Evolutionary conservation across 2,888 invertebrate species (phyloP).

Genomic region (Tiliacea aurago): DNA sequence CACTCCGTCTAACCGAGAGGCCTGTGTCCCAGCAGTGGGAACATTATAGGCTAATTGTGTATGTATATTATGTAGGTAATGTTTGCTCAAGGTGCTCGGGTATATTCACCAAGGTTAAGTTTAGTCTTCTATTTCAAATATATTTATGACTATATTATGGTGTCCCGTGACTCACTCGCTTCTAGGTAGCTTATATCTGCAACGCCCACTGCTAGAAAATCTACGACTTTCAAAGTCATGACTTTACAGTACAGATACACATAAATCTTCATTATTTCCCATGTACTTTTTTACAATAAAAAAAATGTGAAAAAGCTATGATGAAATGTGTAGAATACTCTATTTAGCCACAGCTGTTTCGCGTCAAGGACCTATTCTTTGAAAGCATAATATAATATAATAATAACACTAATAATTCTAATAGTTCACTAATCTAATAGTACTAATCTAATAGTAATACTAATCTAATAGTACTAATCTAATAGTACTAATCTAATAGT

Average conservation of each 20-base stretch:
- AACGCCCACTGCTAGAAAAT: slow-evolving; percentile 29
- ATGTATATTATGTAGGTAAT: neutral
- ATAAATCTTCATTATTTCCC: neutral
- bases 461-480: no score
- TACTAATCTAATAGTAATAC: no score
- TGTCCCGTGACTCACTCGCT: slow-evolving; percentile 17
- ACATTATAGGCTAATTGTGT: no score
- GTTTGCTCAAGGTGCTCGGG: neutral
- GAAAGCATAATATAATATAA: neutral
- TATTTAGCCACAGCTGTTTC: neutral
- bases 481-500: no score
- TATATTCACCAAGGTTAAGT: neutral
- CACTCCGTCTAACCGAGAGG: no score
- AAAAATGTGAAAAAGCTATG: no score
- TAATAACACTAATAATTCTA: no score
- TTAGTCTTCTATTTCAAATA: neutral
- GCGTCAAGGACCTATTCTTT: neutral
- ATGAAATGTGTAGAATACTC: neutral
- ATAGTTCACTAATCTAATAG: no score
- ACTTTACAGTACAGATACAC: neutral
- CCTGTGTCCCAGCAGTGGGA: no score
- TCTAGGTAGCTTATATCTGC: slow-evolving; percentile 9
- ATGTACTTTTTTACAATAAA: no score
- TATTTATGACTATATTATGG: neutral
- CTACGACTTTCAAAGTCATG: slow-evolving; percentile 5